These are phyloP conservation scores for Cheilosia variabilis DNA, from an alignment of 2,888 invertebrate genomes.

Conservation along the genomic window DNA sequence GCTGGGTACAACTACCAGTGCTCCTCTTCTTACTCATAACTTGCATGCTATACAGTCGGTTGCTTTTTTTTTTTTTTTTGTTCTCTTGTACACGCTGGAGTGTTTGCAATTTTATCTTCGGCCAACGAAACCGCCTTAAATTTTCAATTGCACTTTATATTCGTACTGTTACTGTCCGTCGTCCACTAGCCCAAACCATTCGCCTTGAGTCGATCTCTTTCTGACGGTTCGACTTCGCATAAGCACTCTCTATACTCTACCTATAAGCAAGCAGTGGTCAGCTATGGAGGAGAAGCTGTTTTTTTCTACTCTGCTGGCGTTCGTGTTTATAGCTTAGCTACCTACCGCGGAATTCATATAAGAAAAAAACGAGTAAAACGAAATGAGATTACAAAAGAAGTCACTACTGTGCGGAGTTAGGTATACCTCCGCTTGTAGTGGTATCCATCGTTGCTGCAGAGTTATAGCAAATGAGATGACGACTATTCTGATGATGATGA, in stretches of 20 bases:
- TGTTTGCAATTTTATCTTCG: slow-evolving; percentile 63
- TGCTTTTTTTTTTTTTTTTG: neutral
- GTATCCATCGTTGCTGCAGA: slow-evolving; percentile 14
- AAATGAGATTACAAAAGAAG: slow-evolving; percentile 45
- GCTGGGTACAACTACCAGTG: slow-evolving; percentile 65
- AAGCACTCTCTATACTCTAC: slow-evolving; percentile 5
- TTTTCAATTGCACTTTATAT: slow-evolving; percentile 69
- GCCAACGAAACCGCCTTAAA: slow-evolving; percentile 68
- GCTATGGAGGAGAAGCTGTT: slow-evolving; percentile 13
- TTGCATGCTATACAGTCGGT: slow-evolving; percentile 32
- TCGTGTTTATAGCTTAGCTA: slow-evolving; percentile 65
- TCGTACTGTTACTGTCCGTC: slow-evolving; percentile 48
- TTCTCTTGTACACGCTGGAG: neutral
- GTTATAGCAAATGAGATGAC: slow-evolving; percentile 17
- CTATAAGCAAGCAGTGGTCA: slow-evolving; percentile 27
- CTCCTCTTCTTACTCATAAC: slow-evolving; percentile 70
- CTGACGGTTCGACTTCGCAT: slow-evolving; percentile 2
- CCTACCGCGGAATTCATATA: slow-evolving; percentile 58
- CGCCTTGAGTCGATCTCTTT: slow-evolving; percentile 28
- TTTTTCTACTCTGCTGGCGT: slow-evolving; percentile 14
- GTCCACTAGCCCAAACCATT: slow-evolving; percentile 30
- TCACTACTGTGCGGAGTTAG: slow-evolving; percentile 35
- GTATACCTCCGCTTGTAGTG: neutral
- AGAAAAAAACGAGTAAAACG: slow-evolving; percentile 1
- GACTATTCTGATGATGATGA: slow-evolving; percentile 11